Evolutionary conservation across 2,888 invertebrate species (phyloP), one percentile per base, ranked within the genome.

Genomic region (Chrysolina haemoptera): DNA sequence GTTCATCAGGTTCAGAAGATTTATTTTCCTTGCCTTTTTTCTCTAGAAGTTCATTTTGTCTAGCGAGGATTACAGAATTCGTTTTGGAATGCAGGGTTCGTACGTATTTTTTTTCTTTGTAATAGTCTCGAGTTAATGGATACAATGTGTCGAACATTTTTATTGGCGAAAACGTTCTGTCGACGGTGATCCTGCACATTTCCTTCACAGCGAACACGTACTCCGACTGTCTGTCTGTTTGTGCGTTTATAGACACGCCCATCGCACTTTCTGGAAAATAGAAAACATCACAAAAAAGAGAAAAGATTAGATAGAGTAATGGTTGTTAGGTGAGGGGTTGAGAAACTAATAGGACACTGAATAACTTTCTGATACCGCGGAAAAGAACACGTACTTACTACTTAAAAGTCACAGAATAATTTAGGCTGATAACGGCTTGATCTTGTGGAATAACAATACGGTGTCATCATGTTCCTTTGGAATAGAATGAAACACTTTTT

Each of bases 191-290:
- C 62, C 84, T 76, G 67, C 83, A 83, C 82, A 86, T 83, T 69
- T 90, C 90, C 86, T 92, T 92, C 48, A 95, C 92, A 9, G 94
- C 92, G 82, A 89, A 89, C 0, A 95, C 94, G 84, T 95, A 96
- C 79, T 92, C 90, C 0, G 94, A 93, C 77, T 94, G 90, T 6
- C 89, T 89, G 82, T 93, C 89, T 12, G 88, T 88, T 86, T 96
- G 96, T 0, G 95, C 94, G 83, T 94, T 89, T 0, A 95, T 88
- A 35, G 91, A 90, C 9, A 92, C 91, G 0, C 96, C 96, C 96
- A 96, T 96, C 8, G 96, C 94, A 10, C 95, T 93, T 88, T 96
- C 96, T 94, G 35, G n/a, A 59, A 27, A 9, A n/a, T 2, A n/a
- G 35, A 27, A 8, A 8, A 35, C 8, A 35, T 3, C 8, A 8